These are phyloP conservation scores for Nemopilema nomurai DNA, from an alignment of 30 jellyfish, hydroid and myxozoan species.

Conservation along the genomic window DNA sequence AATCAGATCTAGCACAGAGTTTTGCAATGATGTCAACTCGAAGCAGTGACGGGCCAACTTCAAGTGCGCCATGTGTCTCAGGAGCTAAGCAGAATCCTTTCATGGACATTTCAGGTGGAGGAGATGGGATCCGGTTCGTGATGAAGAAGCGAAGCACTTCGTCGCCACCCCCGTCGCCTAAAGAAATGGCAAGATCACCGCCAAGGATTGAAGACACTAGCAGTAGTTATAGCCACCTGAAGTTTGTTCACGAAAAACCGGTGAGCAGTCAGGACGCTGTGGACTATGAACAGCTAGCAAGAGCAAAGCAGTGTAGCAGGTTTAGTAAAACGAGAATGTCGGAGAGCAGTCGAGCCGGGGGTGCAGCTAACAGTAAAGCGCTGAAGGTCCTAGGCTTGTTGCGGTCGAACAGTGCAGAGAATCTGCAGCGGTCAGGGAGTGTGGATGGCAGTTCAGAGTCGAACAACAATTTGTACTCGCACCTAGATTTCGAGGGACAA, in stretches of 20 bases:
- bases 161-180: slow-evolving; percentile 53
- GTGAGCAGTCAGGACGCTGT: not conserved
- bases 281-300: slow-evolving; percentile 40
- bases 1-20: slow-evolving; percentile 10
- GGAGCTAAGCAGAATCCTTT: slow-evolving; percentile 37
- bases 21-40: slow-evolving; percentile 17
- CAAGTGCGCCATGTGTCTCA: not conserved
- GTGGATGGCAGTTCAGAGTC: slow-evolving; percentile 23
- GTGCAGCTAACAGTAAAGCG: slow-evolving; percentile 39
- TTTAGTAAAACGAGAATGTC: slow-evolving; percentile 47
- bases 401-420: slow-evolving; percentile 61
- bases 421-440: slow-evolving; percentile 23
- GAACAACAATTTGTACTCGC: slow-evolving; percentile 30
- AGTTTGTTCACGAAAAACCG: slow-evolving; percentile 16
- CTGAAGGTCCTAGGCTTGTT: slow-evolving; percentile 54
- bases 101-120: slow-evolving; percentile 23
- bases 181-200: slow-evolving; percentile 8
- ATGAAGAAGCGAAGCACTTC: slow-evolving; percentile 63
- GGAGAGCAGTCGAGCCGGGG: slow-evolving; percentile 23
- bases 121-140: slow-evolving; percentile 44
- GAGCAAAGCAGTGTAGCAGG: slow-evolving; percentile 54
- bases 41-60: slow-evolving; percentile 5
- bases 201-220: slow-evolving; percentile 24
- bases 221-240: slow-evolving; percentile 42
- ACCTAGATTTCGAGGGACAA: slow-evolving; percentile 18